Base-by-base conservation (phyloP, 2,888 invertebrate genomes). In the Ornithoptera alexandrae region DNA sequence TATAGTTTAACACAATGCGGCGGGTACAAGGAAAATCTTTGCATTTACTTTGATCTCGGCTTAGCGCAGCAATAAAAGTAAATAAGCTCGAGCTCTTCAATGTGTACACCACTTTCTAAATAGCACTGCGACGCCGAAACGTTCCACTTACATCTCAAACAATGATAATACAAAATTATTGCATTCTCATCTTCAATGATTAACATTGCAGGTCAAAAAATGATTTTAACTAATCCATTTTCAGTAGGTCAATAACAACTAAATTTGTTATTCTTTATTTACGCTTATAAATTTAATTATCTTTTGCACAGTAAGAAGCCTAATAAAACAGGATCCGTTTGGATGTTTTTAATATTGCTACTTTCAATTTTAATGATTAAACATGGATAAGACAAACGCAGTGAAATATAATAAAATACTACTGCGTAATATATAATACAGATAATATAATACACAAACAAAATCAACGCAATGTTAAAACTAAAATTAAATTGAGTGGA, bases 11-110 rank as follows among this genome's bases (percentile, higher is more conserved):
- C 17, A 15, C 62, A 42, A 22, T 58, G 46, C 18, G n/a, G 8
- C 57, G 62, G 46, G 20, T 62, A 68, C 68, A 50, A 59, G 68
- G 57, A 50, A 68, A 63, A 63, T n/a, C 30, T 42, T 22, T 57
- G n/a, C 20, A 24, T 42, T 58, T 30, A 58, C 68, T 68, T 68
- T 62, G 62, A 63, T 68, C 68, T 63, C 46, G 58, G 57, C 36
- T 67, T 61, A 67, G n/a, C 18, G 30, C 50, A 30, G 50, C 24
- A 20, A 68, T 62, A 62, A 58, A 57, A 68, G 46, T 50, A 68
- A 67, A 66, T 60, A 66, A 66, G 50, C 20, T 17, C 58, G 46
- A 58, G 42, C 46, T 46, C 66, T 59, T 65, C 18, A 36, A n/a
- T 30, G n/a, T 50, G 60, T 60, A 30, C 42, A 42, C 59, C 46